These are phyloP conservation scores for Dunckerocampus dactyliophorus DNA, from an alignment of 2,113 vertebrate species.

Conservation along the genomic window DNA sequence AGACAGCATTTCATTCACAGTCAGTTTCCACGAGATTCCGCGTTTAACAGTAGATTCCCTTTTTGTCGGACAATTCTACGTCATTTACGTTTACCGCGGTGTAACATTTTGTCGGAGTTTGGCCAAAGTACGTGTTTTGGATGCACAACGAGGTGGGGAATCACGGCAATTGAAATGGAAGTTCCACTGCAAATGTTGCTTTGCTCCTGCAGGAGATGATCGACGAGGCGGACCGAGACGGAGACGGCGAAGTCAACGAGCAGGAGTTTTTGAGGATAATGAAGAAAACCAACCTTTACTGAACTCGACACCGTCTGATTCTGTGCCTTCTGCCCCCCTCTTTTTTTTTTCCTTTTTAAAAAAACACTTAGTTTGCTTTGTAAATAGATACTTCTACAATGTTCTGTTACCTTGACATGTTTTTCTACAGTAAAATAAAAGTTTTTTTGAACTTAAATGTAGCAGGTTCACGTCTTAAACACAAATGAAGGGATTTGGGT, in stretches of 20 bases:
- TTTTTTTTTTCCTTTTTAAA: no score
- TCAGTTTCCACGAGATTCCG: no score
- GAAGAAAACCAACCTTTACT: constrained; percentile 91
- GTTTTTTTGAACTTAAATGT: constrained; percentile 37
- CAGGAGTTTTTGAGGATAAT: constrained; percentile 93
- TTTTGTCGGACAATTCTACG: no score
- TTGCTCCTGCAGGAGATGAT: constrained; percentile 86
- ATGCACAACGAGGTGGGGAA: no score
- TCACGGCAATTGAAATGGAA: no score
- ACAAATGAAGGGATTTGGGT: background rate
- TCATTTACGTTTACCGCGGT: no score
- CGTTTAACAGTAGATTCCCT: no score
- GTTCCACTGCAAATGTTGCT: background rate
- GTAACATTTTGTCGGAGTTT: no score
- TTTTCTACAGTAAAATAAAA: constrained; percentile 62
- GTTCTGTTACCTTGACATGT: constrained; percentile 23
- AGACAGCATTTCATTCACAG: no score
- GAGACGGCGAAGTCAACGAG: constrained; percentile 89
- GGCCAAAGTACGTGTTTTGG: no score
- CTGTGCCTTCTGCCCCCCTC: background rate
- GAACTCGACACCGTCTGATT: constrained; percentile 13
- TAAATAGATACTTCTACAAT: constrained; percentile 46
- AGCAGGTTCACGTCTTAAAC: constrained; percentile 31
- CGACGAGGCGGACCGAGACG: constrained; percentile 88
- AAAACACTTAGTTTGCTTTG: constrained; percentile 21